Evolutionary conservation across 1,140 invertebrate species (phyloP).

Genomic region (Zaprionus vittiger): DNA sequence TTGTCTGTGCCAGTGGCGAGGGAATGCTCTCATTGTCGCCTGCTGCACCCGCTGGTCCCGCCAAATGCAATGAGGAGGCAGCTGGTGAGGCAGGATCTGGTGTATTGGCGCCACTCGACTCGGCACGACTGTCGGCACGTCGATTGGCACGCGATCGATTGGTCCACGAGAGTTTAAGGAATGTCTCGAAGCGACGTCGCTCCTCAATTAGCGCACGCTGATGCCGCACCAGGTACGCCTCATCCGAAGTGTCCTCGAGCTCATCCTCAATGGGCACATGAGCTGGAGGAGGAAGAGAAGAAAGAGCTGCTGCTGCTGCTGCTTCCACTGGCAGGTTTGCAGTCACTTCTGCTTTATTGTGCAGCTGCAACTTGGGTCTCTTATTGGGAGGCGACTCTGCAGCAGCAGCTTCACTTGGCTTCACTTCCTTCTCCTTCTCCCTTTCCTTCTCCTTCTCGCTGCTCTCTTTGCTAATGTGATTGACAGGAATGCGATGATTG

Average conservation of each 20-base stretch:
- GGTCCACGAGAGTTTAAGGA: conserved; percentile 88
- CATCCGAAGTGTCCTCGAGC: conserved; percentile 88
- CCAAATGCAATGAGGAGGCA: conserved; percentile 33
- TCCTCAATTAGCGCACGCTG: conserved; percentile 91
- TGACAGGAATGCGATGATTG: conserved; percentile 11
- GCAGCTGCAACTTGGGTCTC: conserved; percentile 44
- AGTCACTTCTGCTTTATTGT: not conserved
- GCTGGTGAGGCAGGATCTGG: conserved; percentile 87
- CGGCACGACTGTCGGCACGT: conserved; percentile 88
- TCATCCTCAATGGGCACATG: conserved; percentile 12
- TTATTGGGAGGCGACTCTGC: conserved; percentile 47
- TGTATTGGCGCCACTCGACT: conserved; percentile 90
- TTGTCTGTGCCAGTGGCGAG: conserved; percentile 86
- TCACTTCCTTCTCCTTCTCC: not conserved
- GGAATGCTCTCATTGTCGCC: conserved; percentile 84
- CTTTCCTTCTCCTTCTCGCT: not conserved
- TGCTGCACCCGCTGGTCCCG: conserved; percentile 23
- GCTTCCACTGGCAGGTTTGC: not conserved
- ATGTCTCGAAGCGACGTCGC: conserved; percentile 90
- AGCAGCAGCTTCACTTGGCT: not conserved
- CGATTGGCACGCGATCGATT: conserved; percentile 87
- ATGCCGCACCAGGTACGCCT: conserved; percentile 88
- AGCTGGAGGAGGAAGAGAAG: too few relatives aligned
- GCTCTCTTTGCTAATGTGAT: not conserved
- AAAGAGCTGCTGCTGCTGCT: not conserved